A percentile compares a stretch with the other conserved stretches of the same genome.
These are phyloP conservation scores for Sebastes nivosus DNA, from an alignment of 2,797 vertebrate species.

Conservation along the genomic window DNA sequence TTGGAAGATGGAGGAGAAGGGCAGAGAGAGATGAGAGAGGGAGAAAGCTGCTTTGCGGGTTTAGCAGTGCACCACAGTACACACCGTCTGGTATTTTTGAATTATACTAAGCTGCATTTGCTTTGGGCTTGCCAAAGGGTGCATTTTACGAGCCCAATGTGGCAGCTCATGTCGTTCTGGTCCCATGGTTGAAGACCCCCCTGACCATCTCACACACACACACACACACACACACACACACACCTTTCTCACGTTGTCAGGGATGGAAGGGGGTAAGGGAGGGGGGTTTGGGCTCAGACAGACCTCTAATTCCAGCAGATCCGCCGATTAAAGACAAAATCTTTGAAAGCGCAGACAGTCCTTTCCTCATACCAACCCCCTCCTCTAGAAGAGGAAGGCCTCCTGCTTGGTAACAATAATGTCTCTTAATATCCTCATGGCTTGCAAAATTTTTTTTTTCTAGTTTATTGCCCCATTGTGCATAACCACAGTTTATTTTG, in stretches of 20 bases:
- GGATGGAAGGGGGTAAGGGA: constrained; percentile 1
- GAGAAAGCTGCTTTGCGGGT: constrained; percentile 77
- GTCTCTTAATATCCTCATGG: constrained; percentile 20
- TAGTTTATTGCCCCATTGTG: not conserved
- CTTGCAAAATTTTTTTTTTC: constrained; percentile 9
- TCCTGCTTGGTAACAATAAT: constrained; percentile 50
- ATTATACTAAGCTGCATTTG: constrained; percentile 78
- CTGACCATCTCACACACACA: not conserved
- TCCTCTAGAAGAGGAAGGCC: constrained; percentile 26
- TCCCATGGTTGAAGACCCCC: constrained; percentile 36
- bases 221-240: constrained; percentile 3
- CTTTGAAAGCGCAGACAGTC: constrained; percentile 64
- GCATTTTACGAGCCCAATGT: constrained; percentile 61
- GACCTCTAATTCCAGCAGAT: constrained; percentile 71
- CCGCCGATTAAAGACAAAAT: constrained; percentile 69
- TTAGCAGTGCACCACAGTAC: constrained; percentile 64
- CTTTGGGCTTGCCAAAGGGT: constrained; percentile 60
- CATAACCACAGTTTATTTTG: not conserved
- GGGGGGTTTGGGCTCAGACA: constrained; percentile 48
- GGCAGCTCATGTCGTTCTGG: constrained; percentile 44
- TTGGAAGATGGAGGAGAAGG: constrained; percentile 56
- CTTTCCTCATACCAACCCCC: constrained; percentile 35
- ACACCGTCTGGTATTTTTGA: constrained; percentile 78
- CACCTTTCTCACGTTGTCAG: constrained; percentile 52
- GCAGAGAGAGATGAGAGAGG: constrained; percentile 54